These are phyloP conservation scores for Tetramorium alpestre DNA, from an alignment of 1,140 invertebrate genomes.

Conservation along the genomic window DNA sequence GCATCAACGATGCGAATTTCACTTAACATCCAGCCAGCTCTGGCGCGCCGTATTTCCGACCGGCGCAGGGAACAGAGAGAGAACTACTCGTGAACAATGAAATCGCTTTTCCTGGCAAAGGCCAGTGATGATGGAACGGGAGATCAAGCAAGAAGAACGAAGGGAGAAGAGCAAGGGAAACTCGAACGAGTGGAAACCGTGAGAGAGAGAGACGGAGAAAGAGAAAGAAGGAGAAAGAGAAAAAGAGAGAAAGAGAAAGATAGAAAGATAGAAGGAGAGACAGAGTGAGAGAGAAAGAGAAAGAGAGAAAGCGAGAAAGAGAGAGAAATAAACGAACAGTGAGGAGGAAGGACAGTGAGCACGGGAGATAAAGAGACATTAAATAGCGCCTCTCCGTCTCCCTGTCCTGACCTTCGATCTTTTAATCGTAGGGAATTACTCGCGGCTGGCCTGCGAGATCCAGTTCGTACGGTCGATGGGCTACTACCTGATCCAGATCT, in stretches of 20 bases:
- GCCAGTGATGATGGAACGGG: conserved; percentile 7
- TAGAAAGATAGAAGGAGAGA: conserved; percentile 13
- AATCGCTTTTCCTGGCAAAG: conserved; percentile 46
- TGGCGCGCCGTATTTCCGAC: conserved; percentile 40
- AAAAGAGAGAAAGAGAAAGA: conserved; percentile 50
- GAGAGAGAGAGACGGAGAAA: conserved; percentile 64
- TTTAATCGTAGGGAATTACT: conserved; percentile 95
- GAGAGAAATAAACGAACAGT: conserved; percentile 50
- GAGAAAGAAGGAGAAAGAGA: conserved; percentile 56
- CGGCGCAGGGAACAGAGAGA: conserved; percentile 34
- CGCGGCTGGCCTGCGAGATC: conserved; percentile 98
- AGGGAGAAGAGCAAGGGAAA: not conserved
- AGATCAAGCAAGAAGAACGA: conserved; percentile 22
- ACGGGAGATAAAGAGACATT: conserved; percentile 67
- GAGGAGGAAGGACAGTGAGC: conserved; percentile 62
- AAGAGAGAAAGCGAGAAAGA: conserved; percentile 44
- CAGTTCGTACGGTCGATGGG: conserved; percentile 99
- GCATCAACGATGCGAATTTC: conserved; percentile 59
- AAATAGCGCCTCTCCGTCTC: conserved; percentile 75
- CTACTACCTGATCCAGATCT: conserved; percentile 99
- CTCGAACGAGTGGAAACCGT: conserved; percentile 20
- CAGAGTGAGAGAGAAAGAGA: conserved; percentile 39
- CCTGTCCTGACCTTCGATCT: conserved; percentile 75
- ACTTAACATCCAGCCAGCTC: conserved; percentile 61
- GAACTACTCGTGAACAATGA: conserved; percentile 52